These are phyloP conservation scores for Eudemis profundana DNA, from an alignment of 2,888 invertebrate species.

Conservation along the genomic window DNA sequence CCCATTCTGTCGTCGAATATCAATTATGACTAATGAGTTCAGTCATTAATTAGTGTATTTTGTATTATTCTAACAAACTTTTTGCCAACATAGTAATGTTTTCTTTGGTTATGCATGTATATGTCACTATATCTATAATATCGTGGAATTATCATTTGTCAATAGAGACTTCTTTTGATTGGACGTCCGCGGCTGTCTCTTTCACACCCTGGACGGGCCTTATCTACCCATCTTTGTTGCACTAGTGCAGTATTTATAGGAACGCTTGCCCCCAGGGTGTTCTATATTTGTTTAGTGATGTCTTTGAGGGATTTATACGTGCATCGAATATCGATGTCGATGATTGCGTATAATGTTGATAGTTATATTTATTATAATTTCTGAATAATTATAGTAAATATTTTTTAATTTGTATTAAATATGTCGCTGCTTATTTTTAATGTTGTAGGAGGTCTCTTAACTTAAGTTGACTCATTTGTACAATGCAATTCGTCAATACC, in stretches of 20 bases:
- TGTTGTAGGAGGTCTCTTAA: too few relatives aligned
- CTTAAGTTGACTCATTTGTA: too few relatives aligned
- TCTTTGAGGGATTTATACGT: constrained; percentile 35
- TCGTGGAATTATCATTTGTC: constrained; percentile 40
- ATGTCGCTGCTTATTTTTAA: too few relatives aligned
- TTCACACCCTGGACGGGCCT: constrained; percentile 54
- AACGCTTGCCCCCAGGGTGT: constrained; percentile 72
- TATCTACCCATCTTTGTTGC: constrained; percentile 60
- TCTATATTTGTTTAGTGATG: constrained; percentile 72
- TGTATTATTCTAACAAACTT: not conserved
- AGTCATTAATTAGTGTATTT: constrained; percentile 27
- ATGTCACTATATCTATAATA: constrained; percentile 26
- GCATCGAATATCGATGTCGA: constrained; percentile 45
- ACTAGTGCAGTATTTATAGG: constrained; percentile 70
- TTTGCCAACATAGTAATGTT: not conserved
- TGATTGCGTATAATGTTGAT: constrained; percentile 34
- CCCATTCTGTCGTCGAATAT: constrained; percentile 8
- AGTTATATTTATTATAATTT: constrained; percentile 1
- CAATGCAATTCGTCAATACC: too few relatives aligned
- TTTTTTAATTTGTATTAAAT: too few relatives aligned
- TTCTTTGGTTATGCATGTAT: constrained; percentile 16
- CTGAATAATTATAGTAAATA: not conserved
- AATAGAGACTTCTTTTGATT: constrained; percentile 52
- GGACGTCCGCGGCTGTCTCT: constrained; percentile 58
- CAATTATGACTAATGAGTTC: constrained; percentile 29